Evolutionary conservation across 1,140 invertebrate species (phyloP), one percentile per base, ranked within the genome.

Genomic region (Drosophila orosa): DNA sequence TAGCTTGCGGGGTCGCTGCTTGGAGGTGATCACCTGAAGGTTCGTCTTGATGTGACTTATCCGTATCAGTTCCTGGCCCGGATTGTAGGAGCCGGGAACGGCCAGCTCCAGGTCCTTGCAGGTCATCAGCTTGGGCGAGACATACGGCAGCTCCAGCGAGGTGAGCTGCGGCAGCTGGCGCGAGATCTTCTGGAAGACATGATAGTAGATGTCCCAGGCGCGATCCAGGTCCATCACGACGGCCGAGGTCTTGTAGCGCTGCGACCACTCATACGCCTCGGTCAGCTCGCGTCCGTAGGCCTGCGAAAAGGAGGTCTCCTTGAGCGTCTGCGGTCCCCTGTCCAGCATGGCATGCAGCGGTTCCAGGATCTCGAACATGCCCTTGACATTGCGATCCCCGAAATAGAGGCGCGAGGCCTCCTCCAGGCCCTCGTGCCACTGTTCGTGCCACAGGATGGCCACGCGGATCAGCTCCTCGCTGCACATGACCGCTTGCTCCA

Each of bases 131-230:
- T 98, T 97, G 1, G 98, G 98, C 59, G 98, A 98, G 5, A 99
- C 98, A 45, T 87, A 87, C 83, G 98, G 97, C 60, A 99, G 92
- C 92, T 99, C 98, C 29, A 97, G 92, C 45, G 96, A 96, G 2
- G 96, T 97, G 13, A 98, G 91, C 77, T 98, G 96, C 3, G 98
- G 98, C 67, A 99, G 93, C 92, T 99, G 99, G 59, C 97, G 94
- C 1, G 97, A 97, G 78, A 99, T 99, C 58, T 98, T 95, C 48
- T 98, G 94, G 91, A 99, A 99, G 10, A 99, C 98, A 85, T 99
- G 97, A 92, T 99, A 99, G 92, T 99, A 99, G 0, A 99, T 93
- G 91, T 99, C 99, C 99, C 99, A 99, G 13, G 99, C 99, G 91
- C 98, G 97, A 89, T 98, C 99, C 24, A 99, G 93, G 83, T 99